These are phyloP conservation scores for Fregata magnificens DNA, from an alignment of 2,113 vertebrate species.

Conservation along the genomic window DNA sequence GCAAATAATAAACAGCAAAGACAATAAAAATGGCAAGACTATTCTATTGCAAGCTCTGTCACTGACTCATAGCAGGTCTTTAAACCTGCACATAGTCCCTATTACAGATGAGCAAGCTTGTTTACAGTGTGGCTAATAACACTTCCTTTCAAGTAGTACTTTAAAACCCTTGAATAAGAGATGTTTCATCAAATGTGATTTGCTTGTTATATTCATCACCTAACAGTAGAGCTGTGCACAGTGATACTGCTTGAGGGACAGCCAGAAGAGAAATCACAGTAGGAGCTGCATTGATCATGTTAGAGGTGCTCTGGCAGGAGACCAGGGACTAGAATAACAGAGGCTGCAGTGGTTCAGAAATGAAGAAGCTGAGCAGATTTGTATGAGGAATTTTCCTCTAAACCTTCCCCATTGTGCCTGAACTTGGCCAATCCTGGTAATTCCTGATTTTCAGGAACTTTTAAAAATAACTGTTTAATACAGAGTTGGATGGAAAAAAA, in stretches of 20 bases:
- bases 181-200: conserved; percentile 4
- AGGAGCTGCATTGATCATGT: neutral
- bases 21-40: neutral
- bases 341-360: neutral
- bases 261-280: neutral
- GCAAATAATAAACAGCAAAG: neutral
- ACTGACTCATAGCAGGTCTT: neutral
- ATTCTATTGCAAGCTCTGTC: neutral
- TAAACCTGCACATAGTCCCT: neutral
- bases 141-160: conserved; percentile 10
- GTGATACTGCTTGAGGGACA: neutral
- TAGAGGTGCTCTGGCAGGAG: neutral
- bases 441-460: neutral
- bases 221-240: neutral
- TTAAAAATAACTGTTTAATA: neutral
- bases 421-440: neutral
- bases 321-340: neutral
- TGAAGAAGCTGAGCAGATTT: neutral
- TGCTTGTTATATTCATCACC: neutral
- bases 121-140: conserved; percentile 11
- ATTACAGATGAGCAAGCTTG: neutral
- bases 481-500: neutral
- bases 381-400: neutral
- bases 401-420: neutral
- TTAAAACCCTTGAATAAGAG: neutral